A percentile compares a stretch with the other conserved stretches of the same genome.
These are phyloP conservation scores for Nemotelus pantherinus DNA, from an alignment of 2,888 invertebrate genomes.

Conservation along the genomic window DNA sequence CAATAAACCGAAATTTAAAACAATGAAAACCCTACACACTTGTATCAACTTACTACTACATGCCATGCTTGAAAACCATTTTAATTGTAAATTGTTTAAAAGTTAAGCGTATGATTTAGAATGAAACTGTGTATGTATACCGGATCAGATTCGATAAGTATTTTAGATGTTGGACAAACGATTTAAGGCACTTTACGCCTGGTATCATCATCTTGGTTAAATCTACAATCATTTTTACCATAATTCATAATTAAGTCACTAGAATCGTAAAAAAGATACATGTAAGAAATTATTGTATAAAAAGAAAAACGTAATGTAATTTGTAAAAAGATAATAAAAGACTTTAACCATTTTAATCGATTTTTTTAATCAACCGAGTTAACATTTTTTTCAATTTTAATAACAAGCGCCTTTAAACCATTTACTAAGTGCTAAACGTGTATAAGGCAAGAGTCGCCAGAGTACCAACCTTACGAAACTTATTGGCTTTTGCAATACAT, in stretches of 20 bases:
- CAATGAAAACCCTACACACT: too few relatives aligned
- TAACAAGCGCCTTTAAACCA: too few relatives aligned
- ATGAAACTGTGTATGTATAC: not conserved
- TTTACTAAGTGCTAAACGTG: too few relatives aligned
- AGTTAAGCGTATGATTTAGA: constrained; percentile 12
- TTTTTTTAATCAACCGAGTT: not conserved
- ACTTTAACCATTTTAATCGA: constrained; percentile 15
- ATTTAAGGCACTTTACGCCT: not conserved
- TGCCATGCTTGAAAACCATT: constrained; percentile 42
- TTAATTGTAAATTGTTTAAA: constrained; percentile 28
- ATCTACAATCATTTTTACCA: constrained; percentile 36
- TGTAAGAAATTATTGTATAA: constrained; percentile 29
- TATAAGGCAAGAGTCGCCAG: too few relatives aligned
- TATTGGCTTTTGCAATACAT: too few relatives aligned
- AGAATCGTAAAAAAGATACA: constrained; percentile 21
- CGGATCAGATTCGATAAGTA: too few relatives aligned
- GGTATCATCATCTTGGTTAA: constrained; percentile 23
- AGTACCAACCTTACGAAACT: too few relatives aligned
- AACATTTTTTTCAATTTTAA: too few relatives aligned
- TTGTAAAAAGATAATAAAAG: constrained; percentile 42
- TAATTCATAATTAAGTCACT: constrained; percentile 44
- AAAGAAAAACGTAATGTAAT: constrained; percentile 6
- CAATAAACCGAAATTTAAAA: too few relatives aligned
- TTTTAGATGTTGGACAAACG: constrained; percentile 4
- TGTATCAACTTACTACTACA: constrained; percentile 18